Evolutionary conservation across 2,888 invertebrate genomes (phyloP), one percentile per base, ranked within the genome.

Genomic region (Trichopoda pennipes): DNA sequence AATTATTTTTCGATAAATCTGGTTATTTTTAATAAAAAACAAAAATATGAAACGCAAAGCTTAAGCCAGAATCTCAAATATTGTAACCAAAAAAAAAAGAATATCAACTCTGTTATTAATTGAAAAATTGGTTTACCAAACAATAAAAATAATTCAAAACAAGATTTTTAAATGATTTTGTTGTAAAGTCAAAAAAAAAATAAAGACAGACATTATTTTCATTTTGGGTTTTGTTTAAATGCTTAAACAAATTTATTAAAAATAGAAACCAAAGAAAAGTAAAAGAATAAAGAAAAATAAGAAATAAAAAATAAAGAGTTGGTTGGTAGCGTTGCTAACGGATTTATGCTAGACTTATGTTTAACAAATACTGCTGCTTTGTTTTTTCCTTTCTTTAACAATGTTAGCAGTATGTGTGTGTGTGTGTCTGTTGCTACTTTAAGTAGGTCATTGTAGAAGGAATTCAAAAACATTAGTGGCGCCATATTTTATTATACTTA

Each of bases 401-500:
- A 35, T 16, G 16, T 49, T 35, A 10, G 9, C 35, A 10, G 35
- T 38, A 0, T 35, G n/a, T 55, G 16, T 38, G 44, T 19, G 8
- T 19, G 16, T 8, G 44, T 38, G 32, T 44, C 73, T 76, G 61
- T 63, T 72, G 56, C 68, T 44, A 14, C 53, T 51, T 53, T 10
- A 82, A 82, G 75, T 82, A 69, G 81, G 81, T 81, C 81, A 81
- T 73, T 77, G 68, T 81, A 63, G 49, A 81, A 73, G 19, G 51
- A 73, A 81, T 73, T 42, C 66, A 72, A 78, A 69, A 82, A 82
- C 75, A 82, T 79, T 82, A 75, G 82, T 79, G 82, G 82, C 82
- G 82, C 82, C 79, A 82, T 82, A 79, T 82, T 75, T 75, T 79
- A 75, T 72, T 66, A 47, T 66, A 66, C 23, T 64, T 75, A 66